Evolutionary conservation across 2,888 invertebrate genomes (phyloP).

Genomic region (Idaea dimidiata): DNA sequence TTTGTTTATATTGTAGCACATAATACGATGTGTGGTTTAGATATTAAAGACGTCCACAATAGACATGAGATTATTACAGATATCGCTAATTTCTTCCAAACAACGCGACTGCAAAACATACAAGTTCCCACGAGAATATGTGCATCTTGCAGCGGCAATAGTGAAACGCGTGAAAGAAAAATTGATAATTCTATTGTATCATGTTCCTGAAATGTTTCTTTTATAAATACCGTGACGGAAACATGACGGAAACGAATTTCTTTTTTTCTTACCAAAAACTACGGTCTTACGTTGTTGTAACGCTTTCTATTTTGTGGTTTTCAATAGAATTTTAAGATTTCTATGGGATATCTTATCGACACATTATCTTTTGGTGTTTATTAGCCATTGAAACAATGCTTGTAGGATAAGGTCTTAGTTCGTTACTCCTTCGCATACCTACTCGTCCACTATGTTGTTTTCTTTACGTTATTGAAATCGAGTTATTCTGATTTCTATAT

Average conservation of each 20-base stretch:
- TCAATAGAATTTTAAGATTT: background rate
- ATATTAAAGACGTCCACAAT: conserved; percentile 5
- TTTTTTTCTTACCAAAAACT: background rate
- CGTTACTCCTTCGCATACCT: background rate
- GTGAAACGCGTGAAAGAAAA: conserved; percentile 50
- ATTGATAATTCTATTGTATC: conserved; percentile 41
- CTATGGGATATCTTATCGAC: background rate
- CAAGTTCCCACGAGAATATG: conserved; percentile 46
- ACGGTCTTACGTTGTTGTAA: background rate
- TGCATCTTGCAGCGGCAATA: conserved; percentile 36
- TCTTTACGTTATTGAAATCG: background rate
- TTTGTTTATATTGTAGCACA: background rate
- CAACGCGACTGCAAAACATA: conserved; percentile 12
- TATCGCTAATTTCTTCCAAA: conserved; percentile 12
- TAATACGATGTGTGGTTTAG: background rate
- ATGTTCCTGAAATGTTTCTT: conserved; percentile 32
- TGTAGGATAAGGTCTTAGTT: background rate
- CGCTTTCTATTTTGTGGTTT: background rate
- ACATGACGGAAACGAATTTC: conserved; percentile 2
- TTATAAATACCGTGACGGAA: conserved; percentile 9
- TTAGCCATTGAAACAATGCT: background rate
- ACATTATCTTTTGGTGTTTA: background rate
- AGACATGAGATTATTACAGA: conserved; percentile 9
- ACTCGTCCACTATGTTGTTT: background rate
- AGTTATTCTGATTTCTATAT: background rate